These are phyloP conservation scores for Fragum whitleyi DNA, from an alignment of 2,888 invertebrate genomes.

Conservation along the genomic window DNA sequence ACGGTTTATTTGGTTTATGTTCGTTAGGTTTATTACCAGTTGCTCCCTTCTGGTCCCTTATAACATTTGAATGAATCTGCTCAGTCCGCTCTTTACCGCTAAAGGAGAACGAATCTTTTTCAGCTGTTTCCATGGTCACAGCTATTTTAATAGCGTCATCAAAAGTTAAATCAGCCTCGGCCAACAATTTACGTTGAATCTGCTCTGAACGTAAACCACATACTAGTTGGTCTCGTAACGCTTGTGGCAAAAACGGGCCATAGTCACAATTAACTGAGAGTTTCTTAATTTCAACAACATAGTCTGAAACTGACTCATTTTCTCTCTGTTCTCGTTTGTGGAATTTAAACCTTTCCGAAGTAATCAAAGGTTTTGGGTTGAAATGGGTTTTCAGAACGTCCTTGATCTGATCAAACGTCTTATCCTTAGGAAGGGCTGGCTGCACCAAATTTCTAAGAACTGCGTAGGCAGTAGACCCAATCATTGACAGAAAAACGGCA, in stretches of 20 bases:
- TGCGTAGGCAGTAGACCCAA: constrained; percentile 19
- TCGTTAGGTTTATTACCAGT: neutral
- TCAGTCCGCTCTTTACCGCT: neutral
- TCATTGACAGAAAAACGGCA: constrained; percentile 31
- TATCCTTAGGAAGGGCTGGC: constrained; percentile 36
- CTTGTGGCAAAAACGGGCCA: constrained; percentile 33
- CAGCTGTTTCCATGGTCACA: constrained; percentile 43
- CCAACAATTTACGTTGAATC: constrained; percentile 37
- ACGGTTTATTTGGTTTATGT: neutral
- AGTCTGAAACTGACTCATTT: constrained; percentile 29
- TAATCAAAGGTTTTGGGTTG: constrained; percentile 32
- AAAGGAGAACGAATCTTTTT: constrained; percentile 26
- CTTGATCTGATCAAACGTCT: constrained; percentile 5
- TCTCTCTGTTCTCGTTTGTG: constrained; percentile 36
- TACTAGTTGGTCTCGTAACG: constrained; percentile 40
- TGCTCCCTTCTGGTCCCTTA: neutral
- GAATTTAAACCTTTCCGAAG: constrained; percentile 44
- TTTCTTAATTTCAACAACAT: constrained; percentile 31
- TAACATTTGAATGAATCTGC: neutral
- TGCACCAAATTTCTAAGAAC: constrained; percentile 25
- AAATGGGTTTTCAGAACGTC: constrained; percentile 30
- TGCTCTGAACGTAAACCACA: constrained; percentile 33
- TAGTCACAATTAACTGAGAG: constrained; percentile 33
- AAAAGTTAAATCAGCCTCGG: constrained; percentile 31
- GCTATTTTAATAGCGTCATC: constrained; percentile 20